Evolutionary conservation across 2,797 vertebrate species (phyloP).

Genomic region (Acrossocheilus wenchowensis): DNA sequence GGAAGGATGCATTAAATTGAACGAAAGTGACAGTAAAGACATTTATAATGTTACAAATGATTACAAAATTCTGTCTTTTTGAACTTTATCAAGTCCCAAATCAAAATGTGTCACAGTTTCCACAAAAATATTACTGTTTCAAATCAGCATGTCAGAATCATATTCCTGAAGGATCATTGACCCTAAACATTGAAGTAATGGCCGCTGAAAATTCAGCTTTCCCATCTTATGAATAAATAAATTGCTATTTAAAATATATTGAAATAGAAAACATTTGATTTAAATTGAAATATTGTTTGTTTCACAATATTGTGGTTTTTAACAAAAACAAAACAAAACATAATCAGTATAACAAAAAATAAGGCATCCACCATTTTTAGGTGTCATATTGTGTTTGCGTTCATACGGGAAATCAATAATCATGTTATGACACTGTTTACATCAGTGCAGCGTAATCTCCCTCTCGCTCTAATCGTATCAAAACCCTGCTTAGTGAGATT

Average conservation of each 20-base stretch:
- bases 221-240: background rate
- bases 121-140: background rate
- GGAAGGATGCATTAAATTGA: background rate
- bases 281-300: background rate
- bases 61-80: background rate
- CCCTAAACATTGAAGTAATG: background rate
- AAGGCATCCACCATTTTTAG: background rate
- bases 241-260: background rate
- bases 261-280: background rate
- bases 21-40: background rate
- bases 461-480: constrained; percentile 20
- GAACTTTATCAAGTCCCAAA: background rate
- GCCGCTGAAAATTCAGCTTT: background rate
- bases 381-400: constrained; percentile 8
- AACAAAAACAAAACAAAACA: background rate
- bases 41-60: background rate
- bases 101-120: background rate
- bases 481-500: constrained; percentile 21
- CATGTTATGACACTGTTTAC: constrained; percentile 37
- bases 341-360: background rate
- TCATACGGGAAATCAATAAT: constrained; percentile 14
- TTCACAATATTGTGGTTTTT: background rate
- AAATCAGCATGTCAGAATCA: background rate
- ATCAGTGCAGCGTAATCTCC: constrained; percentile 18
- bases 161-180: background rate